phyloP scores from a whole-genome alignment of 2,888 invertebrate species.

The Megastigmus dorsalis region DNA sequence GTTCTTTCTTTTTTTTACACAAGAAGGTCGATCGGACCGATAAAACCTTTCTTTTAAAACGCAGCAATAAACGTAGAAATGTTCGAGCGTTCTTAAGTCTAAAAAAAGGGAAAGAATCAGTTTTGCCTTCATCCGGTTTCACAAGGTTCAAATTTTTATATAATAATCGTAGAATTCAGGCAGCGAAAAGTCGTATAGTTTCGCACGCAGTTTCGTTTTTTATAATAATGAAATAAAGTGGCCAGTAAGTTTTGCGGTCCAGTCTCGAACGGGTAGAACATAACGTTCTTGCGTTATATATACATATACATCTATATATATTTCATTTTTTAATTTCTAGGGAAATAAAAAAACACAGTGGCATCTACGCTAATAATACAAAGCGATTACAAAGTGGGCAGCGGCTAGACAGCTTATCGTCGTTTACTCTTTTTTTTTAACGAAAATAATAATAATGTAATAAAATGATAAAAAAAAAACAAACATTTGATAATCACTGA shows the following conservation, averaged over 20 bases:
- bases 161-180: constrained; percentile 15
- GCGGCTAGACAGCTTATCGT: constrained; percentile 71
- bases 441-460: constrained; percentile 53
- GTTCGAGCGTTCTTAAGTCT: constrained; percentile 13
- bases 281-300: constrained; percentile 40
- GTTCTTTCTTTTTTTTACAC: constrained; percentile 26
- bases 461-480: constrained; percentile 61
- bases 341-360: constrained; percentile 37
- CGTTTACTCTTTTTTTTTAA: constrained; percentile 48
- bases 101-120: constrained; percentile 4
- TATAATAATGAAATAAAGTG: constrained; percentile 14
- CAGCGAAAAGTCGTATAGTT: constrained; percentile 40
- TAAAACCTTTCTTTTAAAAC: constrained; percentile 28
- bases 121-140: constrained; percentile 43
- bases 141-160: constrained; percentile 44
- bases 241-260: constrained; percentile 49
- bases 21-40: constrained; percentile 11
- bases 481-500: constrained; percentile 74
- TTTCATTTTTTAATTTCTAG: constrained; percentile 41
- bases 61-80: not conserved
- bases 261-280: constrained; percentile 29
- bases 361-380: constrained; percentile 53
- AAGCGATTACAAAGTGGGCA: constrained; percentile 61
- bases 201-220: constrained; percentile 18
- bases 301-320: constrained; percentile 40